Base-by-base conservation (phyloP, 2,113 vertebrate genomes). In the Lethenteron camtschaticum region DNA sequence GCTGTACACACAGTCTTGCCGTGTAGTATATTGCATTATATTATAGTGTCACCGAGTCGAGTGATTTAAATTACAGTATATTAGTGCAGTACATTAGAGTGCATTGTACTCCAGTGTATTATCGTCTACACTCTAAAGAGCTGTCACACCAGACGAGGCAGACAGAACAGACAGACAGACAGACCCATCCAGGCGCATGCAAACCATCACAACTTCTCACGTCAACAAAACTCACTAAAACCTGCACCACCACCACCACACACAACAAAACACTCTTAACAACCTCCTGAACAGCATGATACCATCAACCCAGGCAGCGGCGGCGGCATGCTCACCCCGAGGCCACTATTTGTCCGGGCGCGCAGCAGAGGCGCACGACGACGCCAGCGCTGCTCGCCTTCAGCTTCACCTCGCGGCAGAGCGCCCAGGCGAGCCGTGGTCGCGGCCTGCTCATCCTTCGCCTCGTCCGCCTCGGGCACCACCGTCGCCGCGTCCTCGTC, bases 341-440 rank as follows among this genome's bases (percentile, higher is more conserved):
- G 13, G 80, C 75, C 73, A 95, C 79, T 74, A 92, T 81, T 75
- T 95, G 87, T 73, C 88, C 91, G 2, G 81, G 85, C 76, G 85
- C 83, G 73, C 79, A 86, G 70, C 91, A 92, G 13, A 96, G 83
- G 79, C 94, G 89, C 72, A 82, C 84, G 75, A 96, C 86, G 20
- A 92, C 84, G 59, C 91, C 91, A 16, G 89, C 84, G 68, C 87
- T 86, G 80, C 94, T 86, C 57, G 89, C 86, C 72, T 87, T 86
- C 76, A 95, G 78, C 77, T 85, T 83, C 75, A 79, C 87, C 79
- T 92, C 87, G 0, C 81, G 71, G 74, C 20, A n/a, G 56, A 20
- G 7, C 77, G 74, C 73, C 73, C 74, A 56, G 70, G 70, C 70
- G 55, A 58, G 10, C 77, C 75, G 55, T 55, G 12, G 60, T 63